Percentiles rank a stretch among this genome's conserved stretches.
Evolutionary conservation across 2,113 vertebrate species (phyloP).

Genomic region (Pedetes capensis): DNA sequence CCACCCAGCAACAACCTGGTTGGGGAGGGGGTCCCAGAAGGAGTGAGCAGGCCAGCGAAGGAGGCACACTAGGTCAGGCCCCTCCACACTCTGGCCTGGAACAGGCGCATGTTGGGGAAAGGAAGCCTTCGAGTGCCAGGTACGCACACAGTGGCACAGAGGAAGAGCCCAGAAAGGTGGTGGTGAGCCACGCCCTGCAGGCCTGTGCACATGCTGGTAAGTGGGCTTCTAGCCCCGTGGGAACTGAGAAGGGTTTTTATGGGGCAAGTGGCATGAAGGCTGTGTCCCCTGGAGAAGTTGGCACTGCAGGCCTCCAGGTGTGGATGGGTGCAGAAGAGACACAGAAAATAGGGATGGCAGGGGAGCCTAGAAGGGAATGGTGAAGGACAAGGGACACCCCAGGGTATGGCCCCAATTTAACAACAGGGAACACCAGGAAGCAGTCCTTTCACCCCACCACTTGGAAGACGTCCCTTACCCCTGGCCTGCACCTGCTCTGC

Average conservation of each 20-base stretch:
- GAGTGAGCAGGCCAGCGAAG: background rate
- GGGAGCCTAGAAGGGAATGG: too few species aligned
- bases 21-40: background rate
- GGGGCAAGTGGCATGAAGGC: background rate
- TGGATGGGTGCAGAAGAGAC: background rate
- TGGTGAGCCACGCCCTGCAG: too few species aligned
- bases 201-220: too few species aligned
- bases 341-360: background rate
- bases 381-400: background rate
- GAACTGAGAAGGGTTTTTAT: background rate
- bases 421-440: background rate
- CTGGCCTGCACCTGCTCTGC: background rate
- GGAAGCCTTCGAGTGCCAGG: background rate
- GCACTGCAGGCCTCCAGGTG: background rate
- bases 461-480: background rate
- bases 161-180: background rate
- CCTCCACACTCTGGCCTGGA: background rate
- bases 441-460: background rate
- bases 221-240: background rate
- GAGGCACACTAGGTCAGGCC: background rate
- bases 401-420: background rate
- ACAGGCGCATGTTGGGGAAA: background rate
- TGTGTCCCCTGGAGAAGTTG: background rate
- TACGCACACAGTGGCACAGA: background rate
- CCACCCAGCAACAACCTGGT: too few species aligned